phyloP scores from a whole-genome alignment of 2,888 invertebrate species.

The Eupithecia exiguata region DNA sequence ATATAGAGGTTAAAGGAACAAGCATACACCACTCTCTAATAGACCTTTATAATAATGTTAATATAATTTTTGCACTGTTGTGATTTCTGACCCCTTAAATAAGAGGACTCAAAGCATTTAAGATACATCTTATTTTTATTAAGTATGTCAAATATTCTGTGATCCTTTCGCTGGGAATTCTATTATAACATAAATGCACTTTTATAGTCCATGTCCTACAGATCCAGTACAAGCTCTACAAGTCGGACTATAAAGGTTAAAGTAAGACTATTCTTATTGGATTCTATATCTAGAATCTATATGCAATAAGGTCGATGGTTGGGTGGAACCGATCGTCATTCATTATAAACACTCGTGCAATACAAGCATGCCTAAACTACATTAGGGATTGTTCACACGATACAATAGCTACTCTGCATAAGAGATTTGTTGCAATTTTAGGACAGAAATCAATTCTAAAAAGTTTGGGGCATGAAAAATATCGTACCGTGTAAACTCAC shows the following conservation, averaged over 20 bases:
- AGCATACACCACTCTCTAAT: neutral
- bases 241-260: neutral
- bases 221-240: neutral
- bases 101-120: neutral
- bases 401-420: constrained; percentile 8
- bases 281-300: neutral
- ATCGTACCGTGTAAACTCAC: constrained; percentile 20
- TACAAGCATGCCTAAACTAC: constrained; percentile 50
- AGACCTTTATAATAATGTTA: neutral
- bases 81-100: neutral
- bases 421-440: neutral
- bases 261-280: neutral
- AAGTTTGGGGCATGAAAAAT: neutral
- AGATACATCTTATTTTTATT: neutral
- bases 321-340: neutral
- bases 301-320: neutral
- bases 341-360: constrained; percentile 42
- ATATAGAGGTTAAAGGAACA: neutral
- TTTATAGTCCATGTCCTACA: neutral
- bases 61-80: neutral
- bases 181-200: neutral
- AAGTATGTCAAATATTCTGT: neutral
- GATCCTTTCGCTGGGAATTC: neutral
- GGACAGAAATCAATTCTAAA: neutral
- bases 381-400: constrained; percentile 20